Evolutionary conservation across 2,797 vertebrate species (phyloP).

Genomic region (Rhinogobio ventralis): DNA sequence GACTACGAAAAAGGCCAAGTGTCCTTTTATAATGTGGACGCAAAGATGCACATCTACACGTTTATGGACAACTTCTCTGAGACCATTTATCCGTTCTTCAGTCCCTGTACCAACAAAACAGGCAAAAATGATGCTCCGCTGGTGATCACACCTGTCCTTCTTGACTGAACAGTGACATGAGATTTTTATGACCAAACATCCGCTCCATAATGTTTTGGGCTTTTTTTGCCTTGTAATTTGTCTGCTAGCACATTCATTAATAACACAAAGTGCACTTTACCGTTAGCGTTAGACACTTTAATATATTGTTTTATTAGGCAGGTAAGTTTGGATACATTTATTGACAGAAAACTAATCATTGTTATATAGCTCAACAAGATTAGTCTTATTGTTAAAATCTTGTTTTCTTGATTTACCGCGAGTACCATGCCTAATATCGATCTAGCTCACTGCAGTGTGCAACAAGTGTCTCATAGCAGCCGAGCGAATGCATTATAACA

Average conservation of each 20-base stretch:
- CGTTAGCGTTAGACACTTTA: too few species aligned
- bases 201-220: too few species aligned
- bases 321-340: too few species aligned
- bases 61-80: slow-evolving; percentile 74
- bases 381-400: too few species aligned
- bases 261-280: background rate
- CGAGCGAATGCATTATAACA: too few species aligned
- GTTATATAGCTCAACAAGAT: too few species aligned
- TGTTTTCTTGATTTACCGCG: too few species aligned
- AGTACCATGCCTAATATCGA: too few species aligned
- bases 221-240: background rate
- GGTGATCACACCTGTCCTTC: slow-evolving; percentile 68
- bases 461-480: too few species aligned
- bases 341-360: too few species aligned
- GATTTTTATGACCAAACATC: background rate
- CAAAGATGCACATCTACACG: slow-evolving; percentile 77
- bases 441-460: too few species aligned
- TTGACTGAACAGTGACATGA: slow-evolving; percentile 49
- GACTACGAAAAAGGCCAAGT: slow-evolving; percentile 81
- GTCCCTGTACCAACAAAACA: slow-evolving; percentile 75
- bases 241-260: background rate
- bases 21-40: slow-evolving; percentile 78
- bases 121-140: slow-evolving; percentile 77
- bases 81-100: slow-evolving; percentile 76
- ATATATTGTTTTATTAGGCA: too few species aligned